Percentiles rank a stretch among this genome's conserved stretches.
These are phyloP conservation scores for Drosophila albomicans DNA, from an alignment of 1,140 invertebrate species.

Conservation along the genomic window DNA sequence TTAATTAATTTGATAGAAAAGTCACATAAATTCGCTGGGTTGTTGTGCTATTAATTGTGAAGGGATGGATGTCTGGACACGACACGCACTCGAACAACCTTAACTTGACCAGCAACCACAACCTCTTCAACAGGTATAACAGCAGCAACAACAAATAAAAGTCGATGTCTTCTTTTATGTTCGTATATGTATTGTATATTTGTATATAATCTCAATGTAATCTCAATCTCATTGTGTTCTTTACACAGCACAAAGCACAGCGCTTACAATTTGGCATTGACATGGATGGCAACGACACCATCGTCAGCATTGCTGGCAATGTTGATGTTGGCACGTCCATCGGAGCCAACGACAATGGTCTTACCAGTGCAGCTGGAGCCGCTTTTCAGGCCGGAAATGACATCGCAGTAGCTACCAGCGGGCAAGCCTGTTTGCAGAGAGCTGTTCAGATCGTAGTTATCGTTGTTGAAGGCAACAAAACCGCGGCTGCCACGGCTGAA, in stretches of 20 bases:
- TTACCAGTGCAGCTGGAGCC: slow-evolving; percentile 90
- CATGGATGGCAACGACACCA: slow-evolving; percentile 92
- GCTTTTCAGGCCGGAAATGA: slow-evolving; percentile 90
- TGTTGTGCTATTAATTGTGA: slow-evolving; percentile 19
- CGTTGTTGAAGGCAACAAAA: slow-evolving; percentile 91
- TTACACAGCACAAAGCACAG: not conserved
- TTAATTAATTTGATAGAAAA: slow-evolving; percentile 46
- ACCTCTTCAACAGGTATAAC: slow-evolving; percentile 5
- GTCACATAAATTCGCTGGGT: slow-evolving; percentile 19
- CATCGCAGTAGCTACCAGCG: slow-evolving; percentile 93
- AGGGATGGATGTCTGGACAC: slow-evolving; percentile 6
- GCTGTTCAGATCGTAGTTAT: slow-evolving; percentile 86
- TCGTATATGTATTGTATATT: slow-evolving; percentile 14
- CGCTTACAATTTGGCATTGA: slow-evolving; percentile 84
- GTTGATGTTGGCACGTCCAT: slow-evolving; percentile 88
- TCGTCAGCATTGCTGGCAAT: slow-evolving; percentile 87
- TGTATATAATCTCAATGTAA: slow-evolving; percentile 13
- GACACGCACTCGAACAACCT: slow-evolving; percentile 13
- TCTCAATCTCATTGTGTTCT: slow-evolving; percentile 40
- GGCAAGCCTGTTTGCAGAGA: slow-evolving; percentile 90
- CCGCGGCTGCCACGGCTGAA: slow-evolving; percentile 90
- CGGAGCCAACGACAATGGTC: slow-evolving; percentile 87
- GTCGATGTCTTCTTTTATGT: slow-evolving; percentile 34
- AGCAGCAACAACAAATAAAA: slow-evolving; percentile 1
- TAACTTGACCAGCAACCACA: not conserved